phyloP scores from a whole-genome alignment of 2,888 invertebrate genomes.

The Helicoverpa assulta region DNA sequence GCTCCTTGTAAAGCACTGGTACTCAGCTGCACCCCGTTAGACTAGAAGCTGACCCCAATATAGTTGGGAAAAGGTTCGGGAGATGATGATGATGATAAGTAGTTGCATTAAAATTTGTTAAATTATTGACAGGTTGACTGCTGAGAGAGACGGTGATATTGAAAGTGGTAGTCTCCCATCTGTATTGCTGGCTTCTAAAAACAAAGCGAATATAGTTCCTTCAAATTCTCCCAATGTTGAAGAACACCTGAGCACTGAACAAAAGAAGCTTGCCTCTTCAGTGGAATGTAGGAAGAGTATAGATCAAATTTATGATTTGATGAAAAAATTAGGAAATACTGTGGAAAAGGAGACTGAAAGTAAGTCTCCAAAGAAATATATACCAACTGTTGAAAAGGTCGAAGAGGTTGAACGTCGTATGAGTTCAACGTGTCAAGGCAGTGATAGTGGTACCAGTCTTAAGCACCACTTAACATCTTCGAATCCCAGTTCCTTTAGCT shows the following conservation, averaged over 20 bases:
- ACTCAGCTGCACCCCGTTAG: no score
- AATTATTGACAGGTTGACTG: constrained; percentile 24
- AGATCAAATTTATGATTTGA: constrained; percentile 82
- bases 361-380: constrained; percentile 54
- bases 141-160: constrained; percentile 9
- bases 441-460: constrained; percentile 80
- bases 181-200: constrained; percentile 41
- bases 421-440: constrained; percentile 68
- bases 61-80: no score
- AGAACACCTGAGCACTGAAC: constrained; percentile 42
- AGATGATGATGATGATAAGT: no score
- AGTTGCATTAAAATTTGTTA: neutral
- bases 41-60: no score
- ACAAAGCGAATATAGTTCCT: constrained; percentile 56
- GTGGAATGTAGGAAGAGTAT: constrained; percentile 82
- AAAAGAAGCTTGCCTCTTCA: constrained; percentile 65
- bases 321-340: constrained; percentile 73
- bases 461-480: constrained; percentile 77
- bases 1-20: no score
- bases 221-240: constrained; percentile 59
- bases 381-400: constrained; percentile 37
- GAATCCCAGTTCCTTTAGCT: constrained; percentile 74
- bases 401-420: constrained; percentile 50
- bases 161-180: constrained; percentile 17
- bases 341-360: constrained; percentile 53